Evolutionary conservation across 2,113 vertebrate species (phyloP).

Genomic region (Rhinoptilus africanus): DNA sequence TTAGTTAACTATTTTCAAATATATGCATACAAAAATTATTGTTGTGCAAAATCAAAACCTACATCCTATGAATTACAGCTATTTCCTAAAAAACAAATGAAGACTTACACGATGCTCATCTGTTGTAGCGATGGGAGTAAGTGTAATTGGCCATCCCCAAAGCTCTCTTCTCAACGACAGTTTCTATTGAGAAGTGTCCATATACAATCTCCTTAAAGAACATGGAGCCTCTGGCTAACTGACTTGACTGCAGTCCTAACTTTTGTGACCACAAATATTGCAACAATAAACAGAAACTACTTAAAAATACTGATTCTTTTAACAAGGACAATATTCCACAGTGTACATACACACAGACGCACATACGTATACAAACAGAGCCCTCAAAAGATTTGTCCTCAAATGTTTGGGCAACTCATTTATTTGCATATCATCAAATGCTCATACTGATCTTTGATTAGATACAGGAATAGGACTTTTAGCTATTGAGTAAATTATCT

Average conservation of each 20-base stretch:
- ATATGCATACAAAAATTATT: neutral
- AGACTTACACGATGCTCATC: neutral
- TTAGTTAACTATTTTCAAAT: neutral
- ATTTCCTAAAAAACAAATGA: neutral
- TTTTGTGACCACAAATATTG: neutral
- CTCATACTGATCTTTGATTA: neutral
- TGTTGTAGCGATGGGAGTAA: neutral
- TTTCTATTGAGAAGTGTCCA: neutral
- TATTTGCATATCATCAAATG: neutral
- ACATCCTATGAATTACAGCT: neutral
- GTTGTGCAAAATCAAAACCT: neutral
- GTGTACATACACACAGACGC: neutral
- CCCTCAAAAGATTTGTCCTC: neutral
- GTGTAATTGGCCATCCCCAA: neutral
- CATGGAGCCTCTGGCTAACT: neutral
- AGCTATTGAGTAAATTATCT: neutral
- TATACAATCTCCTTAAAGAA: neutral
- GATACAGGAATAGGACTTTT: neutral
- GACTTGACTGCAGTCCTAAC: neutral
- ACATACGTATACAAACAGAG: accelerated
- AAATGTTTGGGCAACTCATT: neutral
- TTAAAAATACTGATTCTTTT: neutral
- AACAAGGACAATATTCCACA: neutral
- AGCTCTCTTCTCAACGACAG: neutral
- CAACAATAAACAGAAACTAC: neutral